Base-by-base conservation (phyloP, 2,113 vertebrate genomes). In the Semnornis frantzii region DNA sequence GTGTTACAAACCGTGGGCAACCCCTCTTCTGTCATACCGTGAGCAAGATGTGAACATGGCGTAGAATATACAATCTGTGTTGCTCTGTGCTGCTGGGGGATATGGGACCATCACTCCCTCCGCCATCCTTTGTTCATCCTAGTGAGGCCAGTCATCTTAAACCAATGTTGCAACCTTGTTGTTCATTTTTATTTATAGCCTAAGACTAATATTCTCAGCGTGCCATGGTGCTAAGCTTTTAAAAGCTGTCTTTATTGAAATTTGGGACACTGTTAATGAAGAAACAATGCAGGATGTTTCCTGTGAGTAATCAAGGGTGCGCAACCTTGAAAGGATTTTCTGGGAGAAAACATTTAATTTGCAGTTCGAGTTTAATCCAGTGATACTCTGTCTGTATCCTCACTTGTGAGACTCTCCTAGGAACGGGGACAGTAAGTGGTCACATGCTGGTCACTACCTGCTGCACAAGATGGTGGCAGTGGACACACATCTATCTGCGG, bases 341-440 rank as follows among this genome's bases (percentile, higher is more conserved):
- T 82, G 48, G 37, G n/a, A 72, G 37, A 50, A 72, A 65, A 57
- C 1, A 3, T 30, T 28, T 25, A 31, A 31, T 64, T 48, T 27
- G 21, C 58, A 39, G 34, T 63, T 74, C 55, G 3, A 16, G 46
- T 71, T 50, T 31, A 50, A n/a, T 23, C 12, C 4, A 1, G 18
- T 3, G 42, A n/a, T 25, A 30, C 44, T 59, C 12, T 64, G 31
- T 21, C 20, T 10, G 5, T 9, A 24, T 63, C 17, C 10, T 33
- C 7, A 5, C 57, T 59, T 7, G 9, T 6, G 52, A 65, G 52
- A 16, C 31, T 85, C 20, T 39, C 14, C 14, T 15, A 6, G 50
- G 50, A 24, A 24, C 7, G 23, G 44, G 30, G 27, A 9, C 0
- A 10, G 33, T 7, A 16, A 16, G 63, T 0, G 2, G 44, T 31